These are phyloP conservation scores for Zaprionus ornatus DNA, from an alignment of 1,140 invertebrate genomes.

Conservation along the genomic window DNA sequence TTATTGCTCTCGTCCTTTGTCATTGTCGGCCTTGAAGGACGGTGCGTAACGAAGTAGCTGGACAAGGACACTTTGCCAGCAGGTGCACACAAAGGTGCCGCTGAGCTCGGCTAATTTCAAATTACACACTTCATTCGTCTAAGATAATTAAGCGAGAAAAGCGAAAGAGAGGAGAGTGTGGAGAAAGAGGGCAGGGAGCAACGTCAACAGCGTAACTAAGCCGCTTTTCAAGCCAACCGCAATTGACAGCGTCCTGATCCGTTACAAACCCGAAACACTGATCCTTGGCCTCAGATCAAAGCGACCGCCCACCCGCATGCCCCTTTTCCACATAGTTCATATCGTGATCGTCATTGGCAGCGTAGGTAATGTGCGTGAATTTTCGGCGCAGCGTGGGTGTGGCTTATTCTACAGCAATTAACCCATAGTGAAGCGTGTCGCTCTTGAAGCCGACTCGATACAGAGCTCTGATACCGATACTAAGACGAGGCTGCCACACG, in stretches of 20 bases:
- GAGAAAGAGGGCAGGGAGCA: slow-evolving; percentile 4
- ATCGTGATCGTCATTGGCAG: slow-evolving; percentile 24
- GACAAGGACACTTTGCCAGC: slow-evolving; percentile 65
- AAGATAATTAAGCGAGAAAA: slow-evolving; percentile 46
- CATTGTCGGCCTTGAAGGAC: neutral
- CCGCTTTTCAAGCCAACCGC: slow-evolving; percentile 71
- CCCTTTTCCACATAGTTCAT: slow-evolving; percentile 5
- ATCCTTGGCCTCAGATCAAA: slow-evolving; percentile 60
- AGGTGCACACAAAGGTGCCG: slow-evolving; percentile 76
- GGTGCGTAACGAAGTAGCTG: slow-evolving; percentile 71
- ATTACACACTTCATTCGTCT: slow-evolving; percentile 78
- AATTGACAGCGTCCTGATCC: slow-evolving; percentile 69
- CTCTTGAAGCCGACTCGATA: slow-evolving; percentile 2
- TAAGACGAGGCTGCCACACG: slow-evolving; percentile 3
- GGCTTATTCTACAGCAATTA: slow-evolving; percentile 81
- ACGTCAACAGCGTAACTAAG: slow-evolving; percentile 58
- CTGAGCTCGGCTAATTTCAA: slow-evolving; percentile 77
- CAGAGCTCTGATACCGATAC: neutral
- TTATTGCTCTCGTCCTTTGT: slow-evolving; percentile 14
- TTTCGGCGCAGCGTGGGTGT: slow-evolving; percentile 71
- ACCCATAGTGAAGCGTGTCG: slow-evolving; percentile 74
- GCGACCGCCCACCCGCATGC: slow-evolving; percentile 51
- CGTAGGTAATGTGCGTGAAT: slow-evolving; percentile 70
- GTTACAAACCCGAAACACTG: neutral
- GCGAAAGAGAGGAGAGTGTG: slow-evolving; percentile 3